Evolutionary conservation across 2,888 invertebrate species (phyloP), one percentile per base, ranked within the genome.

Genomic region (Epinotia bilunana): DNA sequence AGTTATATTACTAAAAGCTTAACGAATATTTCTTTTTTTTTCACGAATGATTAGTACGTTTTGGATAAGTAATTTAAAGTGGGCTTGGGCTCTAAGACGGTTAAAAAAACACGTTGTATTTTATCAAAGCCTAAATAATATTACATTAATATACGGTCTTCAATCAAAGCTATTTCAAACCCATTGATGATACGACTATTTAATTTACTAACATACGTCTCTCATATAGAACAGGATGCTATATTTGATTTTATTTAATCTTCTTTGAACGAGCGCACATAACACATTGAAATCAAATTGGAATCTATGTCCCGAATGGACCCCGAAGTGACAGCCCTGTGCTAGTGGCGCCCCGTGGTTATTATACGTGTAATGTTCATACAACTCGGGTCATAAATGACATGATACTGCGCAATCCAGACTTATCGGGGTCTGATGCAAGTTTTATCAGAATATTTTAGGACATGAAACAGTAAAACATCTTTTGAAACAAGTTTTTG

Each of bases 331-430:
- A 55, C 68, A 69, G 2, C 74, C 63, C 74, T 73, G 58, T 33
- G 46, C 33, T 28, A 39, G 49, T 71, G 73, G 73, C 76, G 65
- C 65, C 64, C 65, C 64, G 64, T 46, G 39, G 74, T 20, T 20
- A 70, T 46, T 70, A 71, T 46, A 58, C 73, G 73, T 67, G 73
- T 71, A 69, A 74, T 69, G 39, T 61, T 39, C 67, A 58, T 71
- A 39, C 74, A 72, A 72, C 72, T 63, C 62, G 46, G 63, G 64
- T 61, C 64, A 74, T 74, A 69, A 72, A 63, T 39, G 64, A 65
- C 74, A 28, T 68, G 64, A 69, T 63, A 73, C 68, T 70, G 69
- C 61, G 69, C 64, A 69, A 72, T 70, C n/a, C 68, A 33, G 43
- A 63, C 69, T 69, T 74, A 75, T 69, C 23, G 72, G 23, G 23